These are phyloP conservation scores for Lasioglossum vierecki DNA, from an alignment of 2,888 invertebrate genomes.

Conservation along the genomic window DNA sequence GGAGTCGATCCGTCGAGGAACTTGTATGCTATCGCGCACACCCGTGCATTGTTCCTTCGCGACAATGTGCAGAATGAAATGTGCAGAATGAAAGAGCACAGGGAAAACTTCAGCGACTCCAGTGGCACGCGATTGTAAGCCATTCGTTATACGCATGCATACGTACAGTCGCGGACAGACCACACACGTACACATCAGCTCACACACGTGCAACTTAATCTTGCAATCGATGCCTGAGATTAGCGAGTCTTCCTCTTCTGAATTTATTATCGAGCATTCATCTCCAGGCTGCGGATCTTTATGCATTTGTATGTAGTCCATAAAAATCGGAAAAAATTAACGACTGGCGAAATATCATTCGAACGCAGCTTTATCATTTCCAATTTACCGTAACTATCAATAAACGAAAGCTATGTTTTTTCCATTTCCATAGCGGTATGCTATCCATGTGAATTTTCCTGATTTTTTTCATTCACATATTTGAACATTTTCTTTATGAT, in stretches of 20 bases:
- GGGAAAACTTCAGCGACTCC: conserved; percentile 14
- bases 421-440: not conserved
- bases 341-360: not conserved
- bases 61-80: not conserved
- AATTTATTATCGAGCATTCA: not conserved
- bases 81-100: not conserved
- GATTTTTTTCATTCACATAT: too few relatives aligned
- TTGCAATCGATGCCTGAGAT: not conserved
- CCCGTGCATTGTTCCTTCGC: conserved; percentile 24
- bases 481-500: too few relatives aligned
- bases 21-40: not conserved
- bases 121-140: not conserved
- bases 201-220: not conserved
- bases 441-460: too few relatives aligned
- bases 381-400: not conserved
- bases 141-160: not conserved
- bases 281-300: not conserved
- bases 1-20: conserved; percentile 13
- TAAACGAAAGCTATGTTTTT: not conserved
- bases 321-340: not conserved
- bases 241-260: not conserved
- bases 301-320: not conserved
- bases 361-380: not conserved
- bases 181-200: not conserved
- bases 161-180: not conserved